Conservation (phyloP, 2,888 invertebrate genomes). For the Xestobium rufovillosum region DNA sequence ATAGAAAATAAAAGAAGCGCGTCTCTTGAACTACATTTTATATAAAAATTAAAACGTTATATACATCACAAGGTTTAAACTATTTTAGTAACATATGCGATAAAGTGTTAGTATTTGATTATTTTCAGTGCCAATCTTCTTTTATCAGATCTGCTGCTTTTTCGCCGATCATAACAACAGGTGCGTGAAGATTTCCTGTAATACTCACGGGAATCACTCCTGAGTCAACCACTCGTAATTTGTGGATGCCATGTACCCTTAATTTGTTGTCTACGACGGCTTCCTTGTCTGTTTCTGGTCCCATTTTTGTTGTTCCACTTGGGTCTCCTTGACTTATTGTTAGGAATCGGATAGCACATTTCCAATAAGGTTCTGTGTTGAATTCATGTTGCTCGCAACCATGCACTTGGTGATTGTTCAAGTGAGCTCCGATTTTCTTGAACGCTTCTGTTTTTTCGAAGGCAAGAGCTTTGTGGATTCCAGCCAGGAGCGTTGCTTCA, state of each 20-base stretch:
- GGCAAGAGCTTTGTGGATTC: slow-evolving; percentile 51
- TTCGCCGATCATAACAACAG: slow-evolving; percentile 64
- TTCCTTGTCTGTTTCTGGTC: slow-evolving; percentile 51
- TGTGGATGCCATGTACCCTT: slow-evolving; percentile 53
- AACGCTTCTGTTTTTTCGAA: slow-evolving; percentile 54
- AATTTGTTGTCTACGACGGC: slow-evolving; percentile 59
- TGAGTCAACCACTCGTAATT: slow-evolving; percentile 59
- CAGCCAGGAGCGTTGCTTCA: slow-evolving; percentile 52
- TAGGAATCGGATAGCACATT: slow-evolving; percentile 50
- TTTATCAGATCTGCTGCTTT: slow-evolving; percentile 62
- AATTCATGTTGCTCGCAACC: slow-evolving; percentile 46
- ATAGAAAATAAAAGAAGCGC: too few relatives aligned
- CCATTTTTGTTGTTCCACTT: slow-evolving; percentile 64
- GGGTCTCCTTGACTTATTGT: slow-evolving; percentile 30
- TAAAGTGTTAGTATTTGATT: too few relatives aligned
- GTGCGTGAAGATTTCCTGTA: slow-evolving; percentile 62
- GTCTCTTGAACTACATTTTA: too few relatives aligned
- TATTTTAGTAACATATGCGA: too few relatives aligned
- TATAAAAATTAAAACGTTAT: too few relatives aligned
- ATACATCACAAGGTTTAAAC: too few relatives aligned
- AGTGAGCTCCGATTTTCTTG: slow-evolving; percentile 47
- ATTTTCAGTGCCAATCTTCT: slow-evolving; percentile 42
- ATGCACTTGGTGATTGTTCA: slow-evolving; percentile 36
- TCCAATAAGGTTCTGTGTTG: slow-evolving; percentile 62
- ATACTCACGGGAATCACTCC: slow-evolving; percentile 59